Conservation (phyloP, 2,888 invertebrate species). For the Cryptosula pallasiana region DNA sequence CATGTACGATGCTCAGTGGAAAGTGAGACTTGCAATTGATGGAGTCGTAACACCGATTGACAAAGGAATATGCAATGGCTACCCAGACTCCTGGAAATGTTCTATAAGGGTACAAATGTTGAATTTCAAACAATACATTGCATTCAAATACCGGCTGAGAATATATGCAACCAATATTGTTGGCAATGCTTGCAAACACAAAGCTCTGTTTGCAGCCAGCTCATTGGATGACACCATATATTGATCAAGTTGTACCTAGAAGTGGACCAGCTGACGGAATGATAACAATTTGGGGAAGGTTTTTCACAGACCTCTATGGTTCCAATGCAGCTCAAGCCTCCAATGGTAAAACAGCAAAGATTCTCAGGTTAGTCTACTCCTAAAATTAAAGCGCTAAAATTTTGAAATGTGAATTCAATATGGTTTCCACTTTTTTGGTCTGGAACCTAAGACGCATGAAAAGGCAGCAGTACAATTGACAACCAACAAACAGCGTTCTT, state of each 20-base stretch:
- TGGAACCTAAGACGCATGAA: no score
- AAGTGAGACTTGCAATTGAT: constrained; percentile 36
- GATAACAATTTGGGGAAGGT: constrained; percentile 31
- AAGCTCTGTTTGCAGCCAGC: constrained; percentile 33
- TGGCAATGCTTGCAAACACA: no score
- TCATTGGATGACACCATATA: constrained; percentile 31
- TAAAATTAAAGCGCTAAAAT: no score
- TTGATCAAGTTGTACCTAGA: constrained; percentile 30
- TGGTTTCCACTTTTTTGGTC: no score
- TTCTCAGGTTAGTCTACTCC: constrained; percentile 32
- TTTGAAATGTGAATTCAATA: no score
- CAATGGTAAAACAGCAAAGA: constrained; percentile 31
- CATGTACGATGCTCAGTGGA: constrained; percentile 34
- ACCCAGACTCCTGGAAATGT: constrained; percentile 31
- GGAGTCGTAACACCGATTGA: constrained; percentile 33
- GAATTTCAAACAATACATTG: no score
- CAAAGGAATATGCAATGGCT: constrained; percentile 30
- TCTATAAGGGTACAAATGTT: constrained; percentile 33
- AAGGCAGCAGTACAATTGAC: no score
- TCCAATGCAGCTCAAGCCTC: constrained; percentile 31
- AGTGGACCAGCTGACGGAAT: constrained; percentile 32
- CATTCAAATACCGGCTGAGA: no score
- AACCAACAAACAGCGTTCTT: no score
- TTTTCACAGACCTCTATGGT: constrained; percentile 34
- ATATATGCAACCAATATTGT: no score